phyloP scores from a whole-genome alignment of 2,797 vertebrate species.

The Lithobates pipiens region DNA sequence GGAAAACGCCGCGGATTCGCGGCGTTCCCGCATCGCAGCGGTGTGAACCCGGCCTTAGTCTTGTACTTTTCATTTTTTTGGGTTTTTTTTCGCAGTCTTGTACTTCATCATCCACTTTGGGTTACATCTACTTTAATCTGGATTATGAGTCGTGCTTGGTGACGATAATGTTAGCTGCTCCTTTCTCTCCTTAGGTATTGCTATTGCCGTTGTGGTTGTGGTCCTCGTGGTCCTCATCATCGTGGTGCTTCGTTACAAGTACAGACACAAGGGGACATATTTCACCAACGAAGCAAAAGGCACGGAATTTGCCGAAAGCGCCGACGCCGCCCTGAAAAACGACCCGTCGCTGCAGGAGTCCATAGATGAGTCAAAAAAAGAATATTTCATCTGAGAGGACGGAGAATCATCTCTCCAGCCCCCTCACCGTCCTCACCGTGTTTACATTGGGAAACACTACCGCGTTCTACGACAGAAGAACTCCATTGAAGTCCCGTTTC shows the following conservation, averaged over 20 bases:
- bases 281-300: constrained; percentile 85
- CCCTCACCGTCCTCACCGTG: neutral
- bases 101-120: too few species aligned
- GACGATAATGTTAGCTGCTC: too few species aligned
- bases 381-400: constrained; percentile 86
- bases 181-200: constrained; percentile 69
- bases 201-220: constrained; percentile 67
- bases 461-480: too few species aligned
- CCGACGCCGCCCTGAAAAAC: constrained; percentile 72
- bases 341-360: constrained; percentile 76
- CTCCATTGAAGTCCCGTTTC: neutral
- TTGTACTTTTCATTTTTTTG: too few species aligned
- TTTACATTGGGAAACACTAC: neutral
- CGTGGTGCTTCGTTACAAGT: constrained; percentile 75
- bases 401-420: neutral
- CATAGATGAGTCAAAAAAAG: constrained; percentile 80
- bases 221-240: constrained; percentile 75
- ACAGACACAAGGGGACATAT: constrained; percentile 86
- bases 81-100: too few species aligned
- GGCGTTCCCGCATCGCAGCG: too few species aligned
- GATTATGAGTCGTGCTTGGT: too few species aligned
- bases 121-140: too few species aligned
- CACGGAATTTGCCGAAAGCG: constrained; percentile 77
- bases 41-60: too few species aligned
- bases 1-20: too few species aligned